These are phyloP conservation scores for Sander vitreus DNA, from an alignment of 2,113 vertebrate species.

Conservation along the genomic window DNA sequence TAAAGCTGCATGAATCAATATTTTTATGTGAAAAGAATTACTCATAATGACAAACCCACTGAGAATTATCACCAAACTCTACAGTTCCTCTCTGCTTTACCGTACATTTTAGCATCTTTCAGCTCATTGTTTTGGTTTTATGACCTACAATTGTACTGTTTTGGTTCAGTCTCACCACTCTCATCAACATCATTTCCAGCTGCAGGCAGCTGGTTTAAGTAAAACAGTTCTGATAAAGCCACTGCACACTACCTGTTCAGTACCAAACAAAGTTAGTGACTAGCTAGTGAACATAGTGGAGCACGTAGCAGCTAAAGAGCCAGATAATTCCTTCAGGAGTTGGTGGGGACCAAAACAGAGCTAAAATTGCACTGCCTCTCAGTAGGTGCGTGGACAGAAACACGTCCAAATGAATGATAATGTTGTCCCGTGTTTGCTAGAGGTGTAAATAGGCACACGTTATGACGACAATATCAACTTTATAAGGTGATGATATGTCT, in stretches of 20 bases:
- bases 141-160: neutral
- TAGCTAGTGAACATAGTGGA: neutral
- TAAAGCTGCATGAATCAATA: neutral
- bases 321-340: neutral
- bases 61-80: neutral
- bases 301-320: neutral
- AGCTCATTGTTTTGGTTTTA: constrained; percentile 17
- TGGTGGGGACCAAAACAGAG: constrained; percentile 41
- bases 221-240: neutral
- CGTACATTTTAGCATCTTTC: neutral
- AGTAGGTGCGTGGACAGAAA: neutral
- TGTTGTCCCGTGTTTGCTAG: neutral
- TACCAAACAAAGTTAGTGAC: neutral
- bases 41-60: neutral
- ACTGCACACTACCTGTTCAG: neutral
- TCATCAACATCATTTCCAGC: constrained; percentile 4
- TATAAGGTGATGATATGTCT: neutral
- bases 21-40: neutral
- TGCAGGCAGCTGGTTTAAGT: constrained; percentile 36
- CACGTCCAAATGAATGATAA: neutral
- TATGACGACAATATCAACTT: too few species aligned
- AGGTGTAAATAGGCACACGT: too few species aligned
- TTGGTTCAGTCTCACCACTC: neutral
- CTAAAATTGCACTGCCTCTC: neutral
- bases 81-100: neutral